A percentile compares a stretch with the other conserved stretches of the same genome.
Evolutionary conservation across 2,797 vertebrate species (phyloP).

Genomic region (Telmatherina bonti): DNA sequence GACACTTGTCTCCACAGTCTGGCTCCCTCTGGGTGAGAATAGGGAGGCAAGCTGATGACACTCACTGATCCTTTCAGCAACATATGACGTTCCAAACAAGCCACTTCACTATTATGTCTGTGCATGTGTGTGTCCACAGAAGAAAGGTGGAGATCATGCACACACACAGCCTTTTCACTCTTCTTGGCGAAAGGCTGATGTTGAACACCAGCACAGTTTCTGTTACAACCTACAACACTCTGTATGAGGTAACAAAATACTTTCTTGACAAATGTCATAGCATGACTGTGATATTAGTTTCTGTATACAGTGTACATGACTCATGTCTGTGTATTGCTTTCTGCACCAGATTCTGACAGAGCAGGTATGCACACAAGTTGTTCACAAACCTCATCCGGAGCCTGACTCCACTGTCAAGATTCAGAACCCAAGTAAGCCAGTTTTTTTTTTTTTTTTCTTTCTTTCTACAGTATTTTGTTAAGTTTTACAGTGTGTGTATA

Average conservation of each 20-base stretch:
- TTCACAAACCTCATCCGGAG: constrained; percentile 95
- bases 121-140: constrained; percentile 76
- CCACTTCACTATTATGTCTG: constrained; percentile 51
- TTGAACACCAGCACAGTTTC: constrained; percentile 92
- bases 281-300: constrained; percentile 1
- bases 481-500: constrained; percentile 1
- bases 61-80: constrained; percentile 60
- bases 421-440: constrained; percentile 94
- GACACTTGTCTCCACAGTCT: constrained; percentile 63
- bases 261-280: constrained; percentile 23
- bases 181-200: constrained; percentile 94
- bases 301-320: constrained; percentile 18
- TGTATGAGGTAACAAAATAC: constrained; percentile 90
- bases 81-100: constrained; percentile 66
- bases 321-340: constrained; percentile 8
- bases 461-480: background rate
- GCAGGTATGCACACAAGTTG: constrained; percentile 95
- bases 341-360: constrained; percentile 92
- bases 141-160: constrained; percentile 99
- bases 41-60: constrained; percentile 48
- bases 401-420: constrained; percentile 96
- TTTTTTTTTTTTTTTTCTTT: background rate
- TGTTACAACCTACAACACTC: constrained; percentile 94
- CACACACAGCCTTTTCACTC: constrained; percentile 96
- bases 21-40: constrained; percentile 51